phyloP scores from a whole-genome alignment of 2,113 vertebrate genomes.

The Charadrius vociferus region DNA sequence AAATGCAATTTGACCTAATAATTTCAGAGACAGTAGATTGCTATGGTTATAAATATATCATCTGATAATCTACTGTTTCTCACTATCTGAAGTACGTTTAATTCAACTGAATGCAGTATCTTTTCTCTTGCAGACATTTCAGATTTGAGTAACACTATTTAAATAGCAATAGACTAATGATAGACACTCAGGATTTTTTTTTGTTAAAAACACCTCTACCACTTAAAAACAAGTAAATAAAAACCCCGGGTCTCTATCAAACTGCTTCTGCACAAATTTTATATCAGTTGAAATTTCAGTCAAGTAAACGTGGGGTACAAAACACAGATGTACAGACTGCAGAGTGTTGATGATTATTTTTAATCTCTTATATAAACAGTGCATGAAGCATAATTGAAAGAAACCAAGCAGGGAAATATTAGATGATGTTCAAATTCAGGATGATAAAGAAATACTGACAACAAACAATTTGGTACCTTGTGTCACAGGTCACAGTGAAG shows the following conservation, averaged over 20 bases:
- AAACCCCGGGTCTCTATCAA: neutral
- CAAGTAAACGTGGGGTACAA: neutral
- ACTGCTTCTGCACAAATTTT: neutral
- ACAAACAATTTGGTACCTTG: neutral
- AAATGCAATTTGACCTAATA: neutral
- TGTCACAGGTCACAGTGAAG: neutral
- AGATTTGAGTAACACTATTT: neutral
- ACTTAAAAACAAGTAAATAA: neutral
- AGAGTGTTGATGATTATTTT: neutral
- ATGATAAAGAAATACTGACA: neutral
- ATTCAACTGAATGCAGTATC: neutral
- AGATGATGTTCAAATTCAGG: neutral
- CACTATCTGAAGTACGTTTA: neutral
- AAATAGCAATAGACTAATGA: fast-evolving
- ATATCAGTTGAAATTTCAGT: neutral
- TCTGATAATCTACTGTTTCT: neutral
- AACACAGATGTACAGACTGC: neutral
- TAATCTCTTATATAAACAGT: neutral
- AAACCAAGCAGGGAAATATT: neutral
- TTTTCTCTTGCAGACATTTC: neutral
- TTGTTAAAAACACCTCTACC: neutral
- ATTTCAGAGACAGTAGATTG: neutral
- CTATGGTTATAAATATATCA: neutral
- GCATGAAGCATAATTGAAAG: neutral
- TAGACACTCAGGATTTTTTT: neutral